Evolutionary conservation across 2,888 invertebrate genomes (phyloP), one percentile per base, ranked within the genome.

Genomic region (Nemotelus pantherinus): DNA sequence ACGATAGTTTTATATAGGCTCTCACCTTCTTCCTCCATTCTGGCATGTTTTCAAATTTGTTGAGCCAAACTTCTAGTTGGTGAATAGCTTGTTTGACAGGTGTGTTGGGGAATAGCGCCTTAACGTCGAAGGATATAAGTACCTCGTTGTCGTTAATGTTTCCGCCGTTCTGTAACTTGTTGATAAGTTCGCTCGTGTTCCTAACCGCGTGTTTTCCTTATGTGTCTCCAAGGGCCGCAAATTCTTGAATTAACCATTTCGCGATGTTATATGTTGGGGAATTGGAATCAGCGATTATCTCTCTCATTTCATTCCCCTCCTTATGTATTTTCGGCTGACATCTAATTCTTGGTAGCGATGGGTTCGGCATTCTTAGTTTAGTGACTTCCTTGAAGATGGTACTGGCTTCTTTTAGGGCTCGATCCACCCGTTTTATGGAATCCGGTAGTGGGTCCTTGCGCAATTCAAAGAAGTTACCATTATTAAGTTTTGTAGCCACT

Each of bases 311-410:
- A 25, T 63, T 39, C 10, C 63, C 63, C 3, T 63, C 43, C 43
- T 63, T 63, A 25, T 63, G 39, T 39, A 63, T 63, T 63, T 63
- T 63, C 43, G 63, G 63, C 41, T 63, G 63, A 43, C 5, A 39
- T 41, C 63, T 63, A 63, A 63, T 63, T 41, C 63, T 39, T 63
- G 63, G 39, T 41, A 63, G 43, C 3, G 63, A 63, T 3, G 63
- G 63, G 41, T 41, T 63, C 4, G 63, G 63, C 63, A 63, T 63
- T 5, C 43, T 63, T 43, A 63, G 25, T 25, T 25, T 25, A 25
- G 25, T 25, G 25, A 25, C 25, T 25, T 25, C 25, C 25, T 25
- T 25, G 25, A 25, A 25, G 25, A 25, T 25, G 25, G 25, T 25
- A 25, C 58, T 58, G 4, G 25, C 10, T 25, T 58, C 25, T 25